Evolutionary conservation across 2,888 invertebrate genomes (phyloP).

Genomic region (Dynastes maya): DNA sequence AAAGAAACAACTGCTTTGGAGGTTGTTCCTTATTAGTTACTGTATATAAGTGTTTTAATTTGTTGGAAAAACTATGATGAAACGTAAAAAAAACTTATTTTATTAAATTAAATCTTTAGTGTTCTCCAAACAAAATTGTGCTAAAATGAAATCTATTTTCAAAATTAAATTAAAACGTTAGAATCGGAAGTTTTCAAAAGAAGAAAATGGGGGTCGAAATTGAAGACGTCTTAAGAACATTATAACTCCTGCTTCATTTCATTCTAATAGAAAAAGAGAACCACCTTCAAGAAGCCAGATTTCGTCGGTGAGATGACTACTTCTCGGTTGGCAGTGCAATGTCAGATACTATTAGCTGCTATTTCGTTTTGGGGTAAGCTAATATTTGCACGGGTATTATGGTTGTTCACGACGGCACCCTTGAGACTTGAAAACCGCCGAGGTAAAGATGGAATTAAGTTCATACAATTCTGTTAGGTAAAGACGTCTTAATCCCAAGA

Average conservation of each 20-base stretch:
- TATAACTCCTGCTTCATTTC: not conserved
- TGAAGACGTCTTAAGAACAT: slow-evolving; percentile 23
- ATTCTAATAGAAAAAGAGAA: not conserved
- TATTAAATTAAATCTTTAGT: not conserved
- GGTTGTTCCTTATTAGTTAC: not conserved
- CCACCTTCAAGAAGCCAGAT: not conserved
- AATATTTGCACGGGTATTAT: slow-evolving; percentile 1
- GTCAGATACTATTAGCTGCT: slow-evolving; percentile 31
- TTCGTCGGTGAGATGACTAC: slow-evolving; percentile 16
- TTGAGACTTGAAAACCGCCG: too few species aligned
- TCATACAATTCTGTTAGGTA: not conserved
- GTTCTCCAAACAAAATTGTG: not conserved
- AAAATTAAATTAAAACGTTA: not conserved
- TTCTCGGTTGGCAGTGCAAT: slow-evolving; percentile 24
- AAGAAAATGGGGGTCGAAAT: not conserved
- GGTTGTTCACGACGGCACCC: not conserved
- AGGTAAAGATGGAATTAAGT: not conserved
- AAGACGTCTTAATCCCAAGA: not conserved
- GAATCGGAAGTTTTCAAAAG: not conserved
- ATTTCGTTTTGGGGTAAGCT: slow-evolving; percentile 41
- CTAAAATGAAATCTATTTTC: not conserved
- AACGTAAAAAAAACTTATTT: not conserved
- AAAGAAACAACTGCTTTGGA: not conserved
- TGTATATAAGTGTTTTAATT: not conserved
- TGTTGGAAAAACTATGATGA: not conserved